phyloP scores from a whole-genome alignment of 2,113 vertebrate species.

The Campylomormyrus tamandua region DNA sequence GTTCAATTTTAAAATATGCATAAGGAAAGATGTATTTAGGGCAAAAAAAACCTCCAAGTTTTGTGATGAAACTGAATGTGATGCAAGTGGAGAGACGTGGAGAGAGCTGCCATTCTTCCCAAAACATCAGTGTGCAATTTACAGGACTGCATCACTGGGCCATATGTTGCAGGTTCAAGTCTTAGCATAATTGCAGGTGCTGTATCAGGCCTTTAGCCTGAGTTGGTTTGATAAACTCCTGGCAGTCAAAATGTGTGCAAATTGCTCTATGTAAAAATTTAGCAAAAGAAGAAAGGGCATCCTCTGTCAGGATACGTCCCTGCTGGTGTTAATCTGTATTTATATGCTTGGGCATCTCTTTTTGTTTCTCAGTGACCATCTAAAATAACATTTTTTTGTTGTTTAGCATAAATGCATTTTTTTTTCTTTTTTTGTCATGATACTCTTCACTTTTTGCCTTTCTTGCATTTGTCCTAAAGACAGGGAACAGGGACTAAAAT shows the following conservation, averaged over 20 bases:
- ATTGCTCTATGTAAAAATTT: not conserved
- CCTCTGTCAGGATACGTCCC: not conserved
- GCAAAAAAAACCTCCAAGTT: not conserved
- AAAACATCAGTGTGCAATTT: not conserved
- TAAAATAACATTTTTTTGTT: not conserved
- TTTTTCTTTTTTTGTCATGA: not conserved
- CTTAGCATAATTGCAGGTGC: not conserved
- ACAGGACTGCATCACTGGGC: not conserved
- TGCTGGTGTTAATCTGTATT: not conserved
- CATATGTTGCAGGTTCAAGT: not conserved
- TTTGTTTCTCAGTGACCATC: not conserved
- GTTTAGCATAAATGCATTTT: not conserved
- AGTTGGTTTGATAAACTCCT: not conserved
- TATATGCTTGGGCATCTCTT: not conserved
- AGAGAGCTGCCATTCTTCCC: not conserved
- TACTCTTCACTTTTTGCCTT: not conserved
- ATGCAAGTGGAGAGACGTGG: not conserved
- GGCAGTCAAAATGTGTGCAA: not conserved
- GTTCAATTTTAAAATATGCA: slow-evolving; percentile 11
- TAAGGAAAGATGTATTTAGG: slow-evolving; percentile 7
- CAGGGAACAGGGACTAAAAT: not conserved
- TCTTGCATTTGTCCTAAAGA: not conserved
- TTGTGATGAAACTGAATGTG: not conserved
- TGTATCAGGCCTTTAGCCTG: not conserved
- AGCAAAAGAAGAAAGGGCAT: not conserved